These are phyloP conservation scores for Tricholaema leucomelas DNA, from an alignment of 2,113 vertebrate species.

Conservation along the genomic window DNA sequence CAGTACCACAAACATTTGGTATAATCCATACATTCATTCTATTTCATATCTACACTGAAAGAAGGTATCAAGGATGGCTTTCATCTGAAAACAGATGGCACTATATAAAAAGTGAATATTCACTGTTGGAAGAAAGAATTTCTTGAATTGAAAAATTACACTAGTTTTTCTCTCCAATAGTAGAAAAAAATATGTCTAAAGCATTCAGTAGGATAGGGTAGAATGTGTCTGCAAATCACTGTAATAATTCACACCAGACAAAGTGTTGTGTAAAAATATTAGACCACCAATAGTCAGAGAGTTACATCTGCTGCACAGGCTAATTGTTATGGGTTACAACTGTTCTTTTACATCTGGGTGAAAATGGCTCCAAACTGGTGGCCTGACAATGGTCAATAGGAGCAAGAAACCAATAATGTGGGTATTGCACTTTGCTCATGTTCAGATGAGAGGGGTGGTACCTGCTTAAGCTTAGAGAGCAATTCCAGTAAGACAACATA, in stretches of 20 bases:
- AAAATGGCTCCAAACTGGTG: neutral
- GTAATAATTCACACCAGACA: neutral
- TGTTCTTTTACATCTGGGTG: neutral
- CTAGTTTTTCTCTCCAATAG: neutral
- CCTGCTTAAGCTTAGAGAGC: neutral
- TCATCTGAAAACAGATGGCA: neutral
- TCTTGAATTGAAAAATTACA: neutral
- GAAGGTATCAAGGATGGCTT: neutral
- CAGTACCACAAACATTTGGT: neutral
- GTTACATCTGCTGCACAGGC: neutral
- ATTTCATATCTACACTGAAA: neutral
- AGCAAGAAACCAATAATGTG: neutral
- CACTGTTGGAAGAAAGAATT: neutral
- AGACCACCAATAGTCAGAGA: neutral
- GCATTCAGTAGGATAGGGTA: neutral
- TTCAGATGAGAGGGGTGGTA: neutral
- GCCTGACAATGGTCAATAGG: neutral
- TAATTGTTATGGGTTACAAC: neutral
- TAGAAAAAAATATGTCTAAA: neutral
- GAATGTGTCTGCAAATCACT: neutral
- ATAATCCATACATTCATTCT: neutral
- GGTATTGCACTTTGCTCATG: neutral
- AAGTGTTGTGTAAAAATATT: neutral
- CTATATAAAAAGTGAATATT: neutral
- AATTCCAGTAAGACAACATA: neutral